Conservation (phyloP, 2,888 invertebrate genomes). For the Ennomos erosarius region DNA sequence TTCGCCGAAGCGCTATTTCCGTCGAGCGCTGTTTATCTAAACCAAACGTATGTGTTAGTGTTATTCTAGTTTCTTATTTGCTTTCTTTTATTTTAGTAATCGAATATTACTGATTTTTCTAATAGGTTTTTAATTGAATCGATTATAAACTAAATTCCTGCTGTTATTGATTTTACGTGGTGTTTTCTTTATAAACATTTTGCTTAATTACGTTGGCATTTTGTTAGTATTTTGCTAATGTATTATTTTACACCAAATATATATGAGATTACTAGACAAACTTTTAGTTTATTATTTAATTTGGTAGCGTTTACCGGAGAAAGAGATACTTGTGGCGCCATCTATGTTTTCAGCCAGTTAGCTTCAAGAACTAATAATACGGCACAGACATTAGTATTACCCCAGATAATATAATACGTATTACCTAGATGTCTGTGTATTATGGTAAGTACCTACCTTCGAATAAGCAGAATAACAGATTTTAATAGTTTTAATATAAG, state of each 20-base stretch:
- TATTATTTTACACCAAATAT: too few relatives aligned
- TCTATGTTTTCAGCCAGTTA: background rate
- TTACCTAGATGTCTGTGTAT: too few relatives aligned
- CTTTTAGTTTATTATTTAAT: too few relatives aligned
- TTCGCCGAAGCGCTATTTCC: conserved; percentile 67
- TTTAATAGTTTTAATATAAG: too few relatives aligned
- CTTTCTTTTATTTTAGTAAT: conserved; percentile 74
- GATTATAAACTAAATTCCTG: conserved; percentile 10
- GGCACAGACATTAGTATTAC: too few relatives aligned
- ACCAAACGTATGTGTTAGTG: conserved; percentile 58
- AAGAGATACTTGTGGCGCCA: conserved; percentile 2
- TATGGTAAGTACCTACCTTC: too few relatives aligned
- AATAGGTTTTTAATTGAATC: conserved; percentile 52
- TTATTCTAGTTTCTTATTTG: conserved; percentile 72
- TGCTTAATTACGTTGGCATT: background rate
- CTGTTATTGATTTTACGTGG: conserved; percentile 3
- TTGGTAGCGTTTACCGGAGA: too few relatives aligned
- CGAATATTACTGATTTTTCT: conserved; percentile 59
- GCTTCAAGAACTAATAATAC: too few relatives aligned
- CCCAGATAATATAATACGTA: too few relatives aligned
- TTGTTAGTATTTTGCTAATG: too few relatives aligned
- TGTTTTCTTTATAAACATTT: conserved; percentile 24
- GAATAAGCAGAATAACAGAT: too few relatives aligned
- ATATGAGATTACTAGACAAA: too few relatives aligned
- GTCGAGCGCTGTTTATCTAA: conserved; percentile 71